Conservation (phyloP, 2,888 invertebrate genomes). For the Crepidodera aurea region DNA sequence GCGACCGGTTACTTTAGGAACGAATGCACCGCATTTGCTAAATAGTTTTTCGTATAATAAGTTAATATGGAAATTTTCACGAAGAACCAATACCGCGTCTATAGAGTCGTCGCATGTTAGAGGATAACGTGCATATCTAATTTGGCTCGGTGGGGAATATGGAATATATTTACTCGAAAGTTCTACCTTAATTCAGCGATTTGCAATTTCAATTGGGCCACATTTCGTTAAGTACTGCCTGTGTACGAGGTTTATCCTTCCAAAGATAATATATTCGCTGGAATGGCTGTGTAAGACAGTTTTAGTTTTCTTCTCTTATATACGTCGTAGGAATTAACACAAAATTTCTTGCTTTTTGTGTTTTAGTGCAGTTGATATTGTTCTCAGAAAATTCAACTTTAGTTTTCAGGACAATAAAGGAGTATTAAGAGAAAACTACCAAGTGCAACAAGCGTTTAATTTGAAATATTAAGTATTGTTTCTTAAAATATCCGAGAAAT, state of each 20-base stretch:
- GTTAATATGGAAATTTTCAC: background rate
- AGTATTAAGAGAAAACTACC: background rate
- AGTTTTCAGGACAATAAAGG: conserved; percentile 1
- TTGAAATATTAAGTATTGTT: background rate
- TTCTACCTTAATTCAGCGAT: conserved; percentile 47
- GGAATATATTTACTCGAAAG: conserved; percentile 28
- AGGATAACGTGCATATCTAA: conserved; percentile 34
- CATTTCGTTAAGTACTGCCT: conserved; percentile 48
- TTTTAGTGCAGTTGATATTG: conserved; percentile 10
- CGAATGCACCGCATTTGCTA: too few relatives aligned
- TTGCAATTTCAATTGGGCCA: conserved; percentile 51
- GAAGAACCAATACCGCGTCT: background rate
- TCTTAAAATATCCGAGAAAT: background rate
- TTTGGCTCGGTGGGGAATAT: conserved; percentile 25
- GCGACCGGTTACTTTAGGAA: too few relatives aligned
- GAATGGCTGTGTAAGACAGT: conserved; percentile 24
- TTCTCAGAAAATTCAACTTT: conserved; percentile 3
- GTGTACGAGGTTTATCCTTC: conserved; percentile 43
- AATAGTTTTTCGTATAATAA: background rate
- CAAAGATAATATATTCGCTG: conserved; percentile 39
- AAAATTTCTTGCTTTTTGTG: conserved; percentile 20
- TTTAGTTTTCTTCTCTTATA: conserved; percentile 22
- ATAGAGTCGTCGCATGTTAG: conserved; percentile 4
- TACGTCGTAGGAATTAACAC: conserved; percentile 17
- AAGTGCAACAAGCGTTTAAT: too few relatives aligned